Evolutionary conservation across 2,888 invertebrate genomes (phyloP), one percentile per base, ranked within the genome.

Genomic region (Zeuzera pyrina): DNA sequence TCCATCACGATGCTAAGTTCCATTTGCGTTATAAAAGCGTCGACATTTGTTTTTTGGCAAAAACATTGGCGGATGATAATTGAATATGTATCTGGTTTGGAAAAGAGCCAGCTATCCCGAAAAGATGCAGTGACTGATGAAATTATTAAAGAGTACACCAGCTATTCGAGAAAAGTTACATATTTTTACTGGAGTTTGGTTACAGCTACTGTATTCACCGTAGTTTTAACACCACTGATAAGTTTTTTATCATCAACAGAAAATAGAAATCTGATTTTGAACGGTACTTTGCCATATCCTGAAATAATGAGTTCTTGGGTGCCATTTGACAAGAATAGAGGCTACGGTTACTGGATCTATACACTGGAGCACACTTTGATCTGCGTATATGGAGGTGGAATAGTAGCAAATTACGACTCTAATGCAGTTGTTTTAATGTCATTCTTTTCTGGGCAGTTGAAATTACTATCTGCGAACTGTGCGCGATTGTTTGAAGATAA

Each of bases 271-370:
- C 35, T 45, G 2, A 55, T 64, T 1, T 50, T 30, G 12, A 67
- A 71, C 38, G 67, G 60, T 1, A 47, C 57, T 2, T 12, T 36
- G 3, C 49, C 65, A 2, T 72, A 68, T 48, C 77, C 79, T 23
- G 74, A 78, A 48, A 70, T 78, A 31, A 54, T 78, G 49, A 78
- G 77, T 29, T 73, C 77, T 2, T 79, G 77, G 77, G 40, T 61
- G 2, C 78, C 77, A 2, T 70, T 73, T 33, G 63, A 79, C 33
- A 68, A 55, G 37, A 49, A 65, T 0, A 48, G 43, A 35, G 68
- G 73, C 0, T 34, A 42, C 1, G 77, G 77, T 1, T 81, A 72
- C 46, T 67, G 61, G 52, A 12, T 55, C 1, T 42, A 58, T 21
- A 39, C 52, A 34, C 5, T 66, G 3, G 52, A 61, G 25, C 77